Evolutionary conservation across 2,888 invertebrate genomes (phyloP), one percentile per base, ranked within the genome.

Genomic region (Antheraea assamensis): DNA sequence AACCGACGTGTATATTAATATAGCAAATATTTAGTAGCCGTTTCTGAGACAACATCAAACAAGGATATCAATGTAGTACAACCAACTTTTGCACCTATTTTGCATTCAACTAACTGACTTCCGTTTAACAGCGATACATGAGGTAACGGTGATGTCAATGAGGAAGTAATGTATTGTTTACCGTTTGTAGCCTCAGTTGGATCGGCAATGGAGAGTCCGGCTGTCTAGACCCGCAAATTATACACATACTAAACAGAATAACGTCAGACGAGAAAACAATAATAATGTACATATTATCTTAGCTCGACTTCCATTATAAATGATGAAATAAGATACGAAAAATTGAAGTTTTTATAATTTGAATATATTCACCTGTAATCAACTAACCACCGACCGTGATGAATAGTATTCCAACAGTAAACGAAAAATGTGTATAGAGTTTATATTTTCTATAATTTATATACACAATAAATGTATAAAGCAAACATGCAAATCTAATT

Each of bases 81-180:
- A 68, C n/a, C 13, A 64, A 68, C 68, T 68, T 66, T 68, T n/a
- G 68, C 68, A 35, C 10, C 35, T 35, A 68, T 35, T 68, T 68
- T 68, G 68, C 68, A 68, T 68, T 68, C 68, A 35, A 35, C 13
- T 3, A n/a, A n/a, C 68, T 21, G 68, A 68, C 68, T 68, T 68
- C 68, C 68, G 68, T 68, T 68, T 68, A 68, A 31, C 35, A 31
- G 35, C 68, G n/a, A 35, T 66, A 68, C 35, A 35, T 35, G 68
- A 68, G 35, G 68, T 68, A 68, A 68, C 68, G 71, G 58, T 71
- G 71, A 71, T 58, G 52, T 71, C 71, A 71, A 61, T n/a, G 58
- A 71, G 71, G 71, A 71, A 71, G 58, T 52, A 68, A 35, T 35
- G 68, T 68, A 68, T 68, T 68, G 68, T 68, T 68, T 68, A 68